Evolutionary conservation across 2,888 invertebrate species (phyloP), one percentile per base, ranked within the genome.

Genomic region (Notodonta ziczac): DNA sequence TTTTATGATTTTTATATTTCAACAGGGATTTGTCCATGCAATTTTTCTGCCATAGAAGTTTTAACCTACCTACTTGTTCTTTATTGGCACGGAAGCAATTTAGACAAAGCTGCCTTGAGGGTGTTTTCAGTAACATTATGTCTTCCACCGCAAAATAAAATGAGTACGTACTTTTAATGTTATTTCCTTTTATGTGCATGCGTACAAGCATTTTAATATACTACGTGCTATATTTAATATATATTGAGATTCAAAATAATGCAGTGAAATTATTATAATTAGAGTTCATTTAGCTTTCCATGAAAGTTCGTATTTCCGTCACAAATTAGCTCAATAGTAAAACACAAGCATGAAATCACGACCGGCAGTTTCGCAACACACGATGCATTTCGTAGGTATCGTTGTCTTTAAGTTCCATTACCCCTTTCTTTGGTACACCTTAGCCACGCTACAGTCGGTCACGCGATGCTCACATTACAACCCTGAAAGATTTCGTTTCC

Each of bases 381-480:
- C 64, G 58, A 55, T 54, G 69, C 60, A 65, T 62, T 67, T 63
- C 62, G 65, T 70, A 77, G 72, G 78, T 80, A 80, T 73, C 70
- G 70, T 76, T 70, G 78, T 81, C 77, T 80, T 68, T 70, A 78
- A 78, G 82, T 84, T 83, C 83, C 83, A 84, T 85, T 84, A 86
- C 86, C 77, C 78, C 76, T 76, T 78, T 81, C 74, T 71, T 81
- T 68, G 77, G 76, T 81, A 73, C 77, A 78, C 78, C 78, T 75
- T 61, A 70, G 70, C 82, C 83, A 83, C 84, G 86, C 83, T 70
- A 85, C 72, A 70, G 67, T 60, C 57, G 76, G 87, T 86, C 91
- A 92, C 91, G 91, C 91, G 91, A 92, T 86, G 83, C 77, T 70
- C 86, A 84, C 90, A 91, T 91, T 90, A 91, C 84, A 85, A 68